phyloP scores from a whole-genome alignment of 2,797 vertebrate species.

The Galago senegalensis region DNA sequence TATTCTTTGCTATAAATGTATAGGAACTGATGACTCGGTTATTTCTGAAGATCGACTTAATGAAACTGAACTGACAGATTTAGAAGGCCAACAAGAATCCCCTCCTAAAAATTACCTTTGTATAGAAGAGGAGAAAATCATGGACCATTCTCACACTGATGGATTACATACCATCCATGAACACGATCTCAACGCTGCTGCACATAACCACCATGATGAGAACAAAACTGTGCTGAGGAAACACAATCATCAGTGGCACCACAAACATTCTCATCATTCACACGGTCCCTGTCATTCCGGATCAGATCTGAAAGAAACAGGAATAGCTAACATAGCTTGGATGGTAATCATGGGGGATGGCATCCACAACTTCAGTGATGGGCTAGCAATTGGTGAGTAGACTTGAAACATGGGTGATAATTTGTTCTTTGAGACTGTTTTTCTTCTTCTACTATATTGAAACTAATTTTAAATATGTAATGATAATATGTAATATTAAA shows the following conservation, averaged over 20 bases:
- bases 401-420: too few species aligned
- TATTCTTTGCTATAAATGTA: conserved; percentile 39
- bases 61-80: conserved; percentile 94
- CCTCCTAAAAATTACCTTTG: conserved; percentile 91
- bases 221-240: conserved; percentile 88
- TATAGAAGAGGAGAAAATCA: conserved; percentile 88
- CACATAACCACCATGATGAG: conserved; percentile 88
- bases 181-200: conserved; percentile 85
- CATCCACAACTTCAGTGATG: conserved; percentile 99
- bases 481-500: neutral
- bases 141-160: conserved; percentile 86
- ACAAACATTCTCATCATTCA: conserved; percentile 94
- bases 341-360: conserved; percentile 99
- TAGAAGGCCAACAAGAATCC: conserved; percentile 92
- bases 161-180: conserved; percentile 82
- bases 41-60: conserved; percentile 94
- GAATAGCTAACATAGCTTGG: conserved; percentile 99
- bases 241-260: conserved; percentile 91
- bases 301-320: conserved; percentile 97
- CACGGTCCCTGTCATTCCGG: conserved; percentile 98
- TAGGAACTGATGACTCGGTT: conserved; percentile 92
- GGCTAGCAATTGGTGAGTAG: conserved; percentile 96
- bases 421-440: neutral
- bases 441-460: neutral
- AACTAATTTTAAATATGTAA: neutral